Evolutionary conservation across 2,113 vertebrate genomes (phyloP), one percentile per base, ranked within the genome.

Genomic region (Eudyptes chrysolophus): DNA sequence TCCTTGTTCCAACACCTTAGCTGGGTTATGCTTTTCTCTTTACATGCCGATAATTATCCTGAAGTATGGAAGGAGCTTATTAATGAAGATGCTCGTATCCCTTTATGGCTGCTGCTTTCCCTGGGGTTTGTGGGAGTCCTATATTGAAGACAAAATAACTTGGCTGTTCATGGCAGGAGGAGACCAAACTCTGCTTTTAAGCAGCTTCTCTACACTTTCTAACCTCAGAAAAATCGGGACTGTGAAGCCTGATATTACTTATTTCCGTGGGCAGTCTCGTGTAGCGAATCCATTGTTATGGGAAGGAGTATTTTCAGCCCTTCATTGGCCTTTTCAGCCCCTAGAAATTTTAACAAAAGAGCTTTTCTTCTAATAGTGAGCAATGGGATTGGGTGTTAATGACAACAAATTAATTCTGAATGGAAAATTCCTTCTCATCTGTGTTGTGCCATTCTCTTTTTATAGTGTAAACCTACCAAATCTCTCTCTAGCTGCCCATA

Each of bases 331-430:
- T 96, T 94, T 94, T 77, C 72, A 64, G 80, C 61, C 94, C 85
- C 72, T 92, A n/a, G 60, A 57, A 94, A 40, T 40, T 32, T 54
- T 57, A 92, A 97, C 95, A 95, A 91, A 95, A 89, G 89, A 82
- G 84, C 90, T 95, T 94, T 97, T 97, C 94, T 96, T 94, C 77
- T 89, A 87, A 84, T 94, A 71, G 76, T 36, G 71, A 92, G 94
- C 88, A 25, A 11, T 66, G 69, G 86, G 84, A 90, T 95, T 95
- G 96, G 72, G 94, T 97, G 92, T 86, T 97, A 97, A 97, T 96
- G 89, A 92, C 92, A 92, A 92, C 90, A 94, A 92, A 96, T 97
- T 95, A 95, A 95, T 96, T 95, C 80, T 97, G 96, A 96, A 94
- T 96, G 94, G 96, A 95, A 95, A 96, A 97, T 95, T 95, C 90